A percentile compares a stretch with the other conserved stretches of the same genome.
phyloP scores from a whole-genome alignment of 2,888 invertebrate genomes.

The Lissonota sp. region DNA sequence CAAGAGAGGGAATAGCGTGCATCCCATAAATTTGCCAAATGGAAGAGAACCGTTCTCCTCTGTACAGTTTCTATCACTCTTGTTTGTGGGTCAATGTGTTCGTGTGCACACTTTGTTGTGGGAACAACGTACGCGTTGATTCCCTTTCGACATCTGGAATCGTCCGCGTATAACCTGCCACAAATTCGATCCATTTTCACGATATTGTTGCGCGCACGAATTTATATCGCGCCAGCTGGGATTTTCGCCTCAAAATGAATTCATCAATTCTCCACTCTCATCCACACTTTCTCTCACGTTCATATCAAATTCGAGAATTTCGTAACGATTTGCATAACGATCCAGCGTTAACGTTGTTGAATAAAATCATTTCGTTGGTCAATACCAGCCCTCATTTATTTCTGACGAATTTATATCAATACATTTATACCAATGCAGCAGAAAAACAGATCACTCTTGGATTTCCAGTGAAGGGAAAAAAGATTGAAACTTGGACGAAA shows the following conservation, averaged over 20 bases:
- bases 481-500: conserved; percentile 25
- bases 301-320: not conserved
- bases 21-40: conserved; percentile 55
- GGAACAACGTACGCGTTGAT: conserved; percentile 40
- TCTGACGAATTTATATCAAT: too few relatives aligned
- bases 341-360: not conserved
- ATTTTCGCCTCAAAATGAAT: conserved; percentile 51
- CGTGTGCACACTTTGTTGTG: conserved; percentile 15
- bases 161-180: conserved; percentile 3
- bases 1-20: conserved; percentile 17
- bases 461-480: not conserved
- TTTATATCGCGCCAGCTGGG: conserved; percentile 34
- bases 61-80: not conserved
- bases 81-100: conserved; percentile 2
- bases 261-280: conserved; percentile 25
- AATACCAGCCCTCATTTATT: not conserved
- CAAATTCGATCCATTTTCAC: conserved; percentile 19
- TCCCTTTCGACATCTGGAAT: conserved; percentile 24
- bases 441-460: too few relatives aligned
- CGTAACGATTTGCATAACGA: conserved; percentile 34
- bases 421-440: too few relatives aligned
- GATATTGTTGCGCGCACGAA: not conserved
- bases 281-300: not conserved
- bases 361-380: not conserved
- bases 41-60: conserved; percentile 31